Percentiles rank a stretch among this genome's conserved stretches.
Conservation (phyloP, 2,113 vertebrate genomes). For the Cyanoderma ruficeps region DNA sequence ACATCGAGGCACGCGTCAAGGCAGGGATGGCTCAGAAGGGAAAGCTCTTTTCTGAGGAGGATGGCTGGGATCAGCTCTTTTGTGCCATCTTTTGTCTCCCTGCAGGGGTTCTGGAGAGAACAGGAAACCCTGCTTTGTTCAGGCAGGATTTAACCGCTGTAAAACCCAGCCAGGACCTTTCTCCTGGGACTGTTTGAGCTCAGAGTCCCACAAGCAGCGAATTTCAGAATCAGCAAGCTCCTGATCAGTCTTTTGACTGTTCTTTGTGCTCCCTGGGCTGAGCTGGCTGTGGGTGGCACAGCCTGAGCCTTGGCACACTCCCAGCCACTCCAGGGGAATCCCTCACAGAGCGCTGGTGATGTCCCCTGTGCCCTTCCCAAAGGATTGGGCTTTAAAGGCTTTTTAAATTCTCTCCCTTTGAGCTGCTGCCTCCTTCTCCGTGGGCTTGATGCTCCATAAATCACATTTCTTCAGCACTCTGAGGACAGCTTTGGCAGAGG, state of each 20-base stretch:
- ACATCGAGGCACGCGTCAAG: not conserved
- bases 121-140: not conserved
- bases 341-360: not conserved
- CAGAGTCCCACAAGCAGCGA: not conserved
- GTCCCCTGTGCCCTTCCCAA: not conserved
- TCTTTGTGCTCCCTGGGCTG: not conserved
- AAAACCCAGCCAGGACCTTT: not conserved
- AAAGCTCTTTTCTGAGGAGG: not conserved
- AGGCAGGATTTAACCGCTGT: not conserved
- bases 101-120: not conserved
- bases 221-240: not conserved
- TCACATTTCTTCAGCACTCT: not conserved
- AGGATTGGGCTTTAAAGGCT: accelerated
- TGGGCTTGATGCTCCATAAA: no score
- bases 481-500: not conserved
- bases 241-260: no score
- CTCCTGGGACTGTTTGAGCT: no score
- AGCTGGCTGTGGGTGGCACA: not conserved
- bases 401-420: no score
- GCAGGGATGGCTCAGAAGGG: not conserved
- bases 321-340: not conserved
- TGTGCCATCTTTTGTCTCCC: not conserved
- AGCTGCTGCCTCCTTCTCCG: no score
- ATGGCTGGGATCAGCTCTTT: not conserved
- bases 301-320: not conserved